A percentile compares a stretch with the other conserved stretches of the same genome.
These are phyloP conservation scores for Glyptemys insculpta DNA, from an alignment of 2,797 vertebrate genomes.

Conservation along the genomic window DNA sequence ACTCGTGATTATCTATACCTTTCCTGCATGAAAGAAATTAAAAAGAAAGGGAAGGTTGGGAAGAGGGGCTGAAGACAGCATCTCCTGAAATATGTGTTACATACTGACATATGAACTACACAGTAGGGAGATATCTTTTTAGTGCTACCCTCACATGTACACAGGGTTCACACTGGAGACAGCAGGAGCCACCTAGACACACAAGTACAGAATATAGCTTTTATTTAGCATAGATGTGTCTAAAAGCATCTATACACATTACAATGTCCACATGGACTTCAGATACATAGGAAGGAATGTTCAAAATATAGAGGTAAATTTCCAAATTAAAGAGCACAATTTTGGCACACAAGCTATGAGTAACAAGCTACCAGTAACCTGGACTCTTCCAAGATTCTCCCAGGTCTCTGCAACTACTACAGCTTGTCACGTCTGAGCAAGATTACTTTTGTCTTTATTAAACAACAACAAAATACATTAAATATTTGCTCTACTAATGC, in stretches of 20 bases:
- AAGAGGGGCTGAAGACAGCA: neutral
- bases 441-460: neutral
- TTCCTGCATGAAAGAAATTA: neutral
- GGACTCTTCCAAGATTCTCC: neutral
- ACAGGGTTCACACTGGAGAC: neutral
- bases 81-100: neutral
- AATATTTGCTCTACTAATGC: neutral
- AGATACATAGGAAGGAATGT: neutral
- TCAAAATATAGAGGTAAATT: neutral
- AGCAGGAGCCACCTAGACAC: neutral
- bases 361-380: neutral
- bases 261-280: neutral
- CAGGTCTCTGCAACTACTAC: neutral
- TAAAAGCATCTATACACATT: neutral
- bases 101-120: neutral
- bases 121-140: neutral
- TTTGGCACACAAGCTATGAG: neutral
- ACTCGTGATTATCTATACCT: neutral
- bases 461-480: neutral
- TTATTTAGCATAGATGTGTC: neutral
- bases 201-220: neutral
- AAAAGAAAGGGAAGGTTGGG: neutral
- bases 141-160: neutral
- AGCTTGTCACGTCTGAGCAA: neutral
- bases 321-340: neutral